phyloP scores from a whole-genome alignment of 2,113 vertebrate species.

The Chaetorhynchus papuensis region DNA sequence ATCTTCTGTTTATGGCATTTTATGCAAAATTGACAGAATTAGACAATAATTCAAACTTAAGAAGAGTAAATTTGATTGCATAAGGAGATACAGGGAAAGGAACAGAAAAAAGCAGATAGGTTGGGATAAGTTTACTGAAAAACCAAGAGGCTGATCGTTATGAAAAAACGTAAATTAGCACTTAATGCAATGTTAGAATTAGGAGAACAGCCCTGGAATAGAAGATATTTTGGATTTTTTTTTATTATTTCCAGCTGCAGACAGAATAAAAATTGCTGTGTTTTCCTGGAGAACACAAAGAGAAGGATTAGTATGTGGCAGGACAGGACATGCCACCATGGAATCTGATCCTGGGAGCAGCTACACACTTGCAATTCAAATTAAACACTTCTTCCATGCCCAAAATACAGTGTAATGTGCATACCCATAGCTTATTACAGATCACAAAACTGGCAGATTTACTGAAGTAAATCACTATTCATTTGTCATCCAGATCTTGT shows the following conservation, averaged over 20 bases:
- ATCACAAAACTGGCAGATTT: background rate
- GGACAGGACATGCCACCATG: rapidly evolving
- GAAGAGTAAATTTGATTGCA: background rate
- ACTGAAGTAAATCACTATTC: background rate
- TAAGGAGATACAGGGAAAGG: background rate
- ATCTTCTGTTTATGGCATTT: background rate
- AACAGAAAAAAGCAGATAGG: background rate
- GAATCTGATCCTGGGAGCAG: background rate
- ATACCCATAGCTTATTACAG: background rate
- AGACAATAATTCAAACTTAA: background rate
- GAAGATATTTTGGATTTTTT: background rate
- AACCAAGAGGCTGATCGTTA: background rate
- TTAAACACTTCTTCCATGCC: background rate
- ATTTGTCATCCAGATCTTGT: background rate
- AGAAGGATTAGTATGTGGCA: background rate
- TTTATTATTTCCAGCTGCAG: background rate
- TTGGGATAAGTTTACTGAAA: background rate
- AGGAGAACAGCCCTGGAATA: background rate
- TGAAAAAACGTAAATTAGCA: background rate
- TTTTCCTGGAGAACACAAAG: background rate
- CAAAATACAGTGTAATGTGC: background rate
- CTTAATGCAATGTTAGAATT: background rate
- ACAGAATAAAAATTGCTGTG: background rate
- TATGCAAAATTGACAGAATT: background rate
- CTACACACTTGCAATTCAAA: background rate